phyloP scores from a whole-genome alignment of 1,140 invertebrate genomes.

The Heliconius hermathena region DNA sequence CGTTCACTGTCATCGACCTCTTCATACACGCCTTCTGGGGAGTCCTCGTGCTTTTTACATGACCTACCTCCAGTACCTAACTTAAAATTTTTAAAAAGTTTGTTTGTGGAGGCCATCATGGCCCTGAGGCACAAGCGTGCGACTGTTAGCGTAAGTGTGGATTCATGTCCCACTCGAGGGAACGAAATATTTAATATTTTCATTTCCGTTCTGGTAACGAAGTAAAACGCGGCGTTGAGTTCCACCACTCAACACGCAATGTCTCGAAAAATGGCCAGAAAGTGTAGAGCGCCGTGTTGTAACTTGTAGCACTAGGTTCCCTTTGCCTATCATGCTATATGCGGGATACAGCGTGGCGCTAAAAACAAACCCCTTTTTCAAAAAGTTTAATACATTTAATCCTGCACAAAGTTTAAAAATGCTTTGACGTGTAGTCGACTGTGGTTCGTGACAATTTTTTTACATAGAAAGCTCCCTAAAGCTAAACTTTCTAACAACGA shows the following conservation, averaged over 20 bases:
- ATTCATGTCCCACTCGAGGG: no score
- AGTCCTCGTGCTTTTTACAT: not conserved
- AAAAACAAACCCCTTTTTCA: not conserved
- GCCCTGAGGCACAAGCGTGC: no score
- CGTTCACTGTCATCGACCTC: not conserved
- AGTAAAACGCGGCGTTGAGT: no score
- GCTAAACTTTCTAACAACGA: not conserved
- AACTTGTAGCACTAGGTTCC: not conserved
- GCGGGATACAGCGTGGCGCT: not conserved
- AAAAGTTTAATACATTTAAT: not conserved
- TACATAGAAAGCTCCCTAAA: not conserved
- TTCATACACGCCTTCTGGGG: no score
- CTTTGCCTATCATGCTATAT: not conserved
- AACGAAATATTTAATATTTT: no score
- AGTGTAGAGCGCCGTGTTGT: not conserved
- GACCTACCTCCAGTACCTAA: not conserved
- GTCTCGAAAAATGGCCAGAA: no score
- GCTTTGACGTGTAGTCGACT: conserved; percentile 2
- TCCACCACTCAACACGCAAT: no score
- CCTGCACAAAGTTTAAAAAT: not conserved
- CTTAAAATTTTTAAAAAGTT: no score
- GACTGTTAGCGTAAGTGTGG: no score
- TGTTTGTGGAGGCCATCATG: no score
- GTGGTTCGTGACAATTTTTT: conserved; percentile 2
- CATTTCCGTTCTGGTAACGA: no score